Evolutionary conservation across 92 coral and sea anemone species (phyloP), one percentile per base, ranked within the genome.

Genomic region (Meandrina meandrites): DNA sequence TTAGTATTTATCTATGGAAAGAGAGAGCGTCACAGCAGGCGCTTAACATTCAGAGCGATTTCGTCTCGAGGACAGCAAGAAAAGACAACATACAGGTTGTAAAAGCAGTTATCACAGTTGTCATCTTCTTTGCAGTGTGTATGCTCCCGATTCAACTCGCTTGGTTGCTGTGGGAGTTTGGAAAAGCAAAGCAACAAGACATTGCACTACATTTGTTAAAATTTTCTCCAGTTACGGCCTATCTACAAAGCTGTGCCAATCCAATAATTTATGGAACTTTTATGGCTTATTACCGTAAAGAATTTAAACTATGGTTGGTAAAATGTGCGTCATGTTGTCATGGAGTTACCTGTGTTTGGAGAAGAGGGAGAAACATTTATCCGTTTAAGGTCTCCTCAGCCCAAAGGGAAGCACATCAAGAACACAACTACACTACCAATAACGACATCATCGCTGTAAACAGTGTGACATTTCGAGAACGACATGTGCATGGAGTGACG

Each of bases 251-350:
- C 82, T 92, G 93, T 60, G 86, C 91, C 0, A 94, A 94, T 69
- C 96, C 96, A 11, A 78, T 94, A 45, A 91, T 94, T 35, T 94
- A 94, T 82, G 92, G 93, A 24, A 88, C 92, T 78, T 82, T 92
- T 1, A 94, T 91, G 48, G 91, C 75, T 50, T 89, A 89, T 81
- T 94, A 89, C 70, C 88, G 91, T 87, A 91, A 91, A 50, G 94
- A 91, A 60, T 94, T 84, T 18, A 91, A 72, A 62, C 80, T 84
- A 22, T 80, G 78, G 62, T 54, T 91, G 16, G 3, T 24, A 13
- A 21, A 27, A 42, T 60, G 31, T 58, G 14, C 17, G 8, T 81
- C n/a, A 14, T 64, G 84, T 10, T 36, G 72, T 42, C 30, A 15
- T 81, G 73, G 66, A 50, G 17, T 24, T 28, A 19, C 22, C 5